A percentile compares a stretch with the other conserved stretches of the same genome.
Conservation (phyloP, 2,797 vertebrate species). For the Phylloscopus collybita region DNA sequence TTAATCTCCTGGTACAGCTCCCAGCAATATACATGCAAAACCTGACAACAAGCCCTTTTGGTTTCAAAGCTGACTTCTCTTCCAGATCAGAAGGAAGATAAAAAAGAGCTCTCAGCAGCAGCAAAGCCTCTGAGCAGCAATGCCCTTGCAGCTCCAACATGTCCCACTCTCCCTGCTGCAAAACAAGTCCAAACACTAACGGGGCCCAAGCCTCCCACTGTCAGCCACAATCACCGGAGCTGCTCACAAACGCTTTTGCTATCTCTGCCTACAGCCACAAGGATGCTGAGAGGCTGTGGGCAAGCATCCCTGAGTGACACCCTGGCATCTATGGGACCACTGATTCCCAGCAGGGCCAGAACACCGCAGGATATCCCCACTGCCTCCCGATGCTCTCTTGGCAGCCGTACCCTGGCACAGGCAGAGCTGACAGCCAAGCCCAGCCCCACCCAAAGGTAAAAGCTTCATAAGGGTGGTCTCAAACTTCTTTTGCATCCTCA, state of each 20-base stretch:
- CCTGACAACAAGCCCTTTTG: background rate
- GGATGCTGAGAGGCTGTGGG: background rate
- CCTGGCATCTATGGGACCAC: background rate
- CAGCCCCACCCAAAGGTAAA: background rate
- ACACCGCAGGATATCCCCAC: accelerated
- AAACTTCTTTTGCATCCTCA: background rate
- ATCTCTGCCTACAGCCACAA: background rate
- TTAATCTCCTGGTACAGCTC: conserved; percentile 12
- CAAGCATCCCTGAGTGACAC: accelerated
- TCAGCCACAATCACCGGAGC: background rate
- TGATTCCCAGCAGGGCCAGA: background rate
- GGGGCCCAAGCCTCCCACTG: background rate
- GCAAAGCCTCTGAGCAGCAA: conserved; percentile 6
- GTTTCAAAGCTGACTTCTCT: conserved; percentile 34
- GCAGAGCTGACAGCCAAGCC: background rate
- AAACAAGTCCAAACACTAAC: background rate
- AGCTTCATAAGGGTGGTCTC: background rate
- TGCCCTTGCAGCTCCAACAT: conserved; percentile 1
- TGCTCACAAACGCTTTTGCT: background rate
- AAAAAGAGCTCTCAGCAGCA: background rate
- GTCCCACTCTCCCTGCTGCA: background rate
- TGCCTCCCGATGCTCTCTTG: background rate
- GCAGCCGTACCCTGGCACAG: background rate
- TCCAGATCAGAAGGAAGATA: background rate
- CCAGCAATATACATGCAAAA: background rate